phyloP scores from a whole-genome alignment of 2,113 vertebrate species.

The Daboia siamensis region DNA sequence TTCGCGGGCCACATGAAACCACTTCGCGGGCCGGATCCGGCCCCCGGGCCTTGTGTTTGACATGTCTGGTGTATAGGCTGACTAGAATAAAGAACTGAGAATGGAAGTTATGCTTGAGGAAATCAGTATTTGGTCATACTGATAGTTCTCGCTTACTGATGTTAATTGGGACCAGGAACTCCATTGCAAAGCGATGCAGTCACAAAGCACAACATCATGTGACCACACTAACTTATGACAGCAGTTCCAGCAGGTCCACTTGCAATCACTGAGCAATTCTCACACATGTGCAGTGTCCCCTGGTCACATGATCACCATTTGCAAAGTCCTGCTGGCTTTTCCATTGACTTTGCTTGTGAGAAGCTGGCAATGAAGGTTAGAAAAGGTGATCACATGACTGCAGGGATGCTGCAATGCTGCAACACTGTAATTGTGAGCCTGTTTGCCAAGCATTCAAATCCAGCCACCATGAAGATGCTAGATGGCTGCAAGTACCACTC shows the following conservation, averaged over 20 bases:
- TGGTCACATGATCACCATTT: background rate
- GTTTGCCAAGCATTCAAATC: background rate
- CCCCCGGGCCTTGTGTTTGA: no score
- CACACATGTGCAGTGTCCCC: background rate
- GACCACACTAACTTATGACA: background rate
- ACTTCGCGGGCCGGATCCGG: no score
- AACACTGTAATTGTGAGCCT: background rate
- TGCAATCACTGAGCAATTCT: background rate
- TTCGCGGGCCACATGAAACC: no score
- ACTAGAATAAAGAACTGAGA: background rate
- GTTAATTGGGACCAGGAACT: background rate
- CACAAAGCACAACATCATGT: background rate
- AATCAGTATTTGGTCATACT: background rate
- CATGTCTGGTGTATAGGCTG: background rate
- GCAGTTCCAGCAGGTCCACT: background rate
- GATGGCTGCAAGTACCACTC: background rate
- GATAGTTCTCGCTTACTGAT: background rate
- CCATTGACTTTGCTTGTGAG: background rate
- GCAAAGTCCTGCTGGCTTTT: background rate
- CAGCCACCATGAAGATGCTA: background rate
- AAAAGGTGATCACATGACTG: background rate
- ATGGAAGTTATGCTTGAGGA: background rate
- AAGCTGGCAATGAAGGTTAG: background rate
- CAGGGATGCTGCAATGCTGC: background rate
- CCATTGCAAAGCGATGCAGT: background rate